Base-by-base conservation (phyloP, 2,113 vertebrate genomes). In the Nothoprocta pentlandii region DNA sequence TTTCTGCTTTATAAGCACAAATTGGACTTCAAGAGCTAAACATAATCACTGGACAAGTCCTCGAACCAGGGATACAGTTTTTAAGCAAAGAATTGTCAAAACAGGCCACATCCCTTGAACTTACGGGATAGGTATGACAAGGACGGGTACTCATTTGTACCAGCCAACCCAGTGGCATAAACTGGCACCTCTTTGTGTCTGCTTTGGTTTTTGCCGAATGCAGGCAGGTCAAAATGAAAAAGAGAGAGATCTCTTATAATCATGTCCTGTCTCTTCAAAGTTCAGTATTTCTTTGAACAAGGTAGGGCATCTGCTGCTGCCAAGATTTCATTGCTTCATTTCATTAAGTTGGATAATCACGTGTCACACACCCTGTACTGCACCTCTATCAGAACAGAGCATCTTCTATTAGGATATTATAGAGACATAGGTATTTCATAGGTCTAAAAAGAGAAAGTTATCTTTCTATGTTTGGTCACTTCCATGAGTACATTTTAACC, bases 1-100 rank as follows among this genome's bases (percentile, higher is more conserved):
- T 95, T 92, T 81, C 68, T 80, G 44, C 53, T 81, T 78, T 86
- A 23, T 64, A 67, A 90, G 63, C 51, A 71, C 15, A 90, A 94
- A 81, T 32, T 61, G 16, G 70, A 49, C 26, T 88, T 95, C 16
- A 79, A 84, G 58, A 39, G 19, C 53, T 87, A 79, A 84, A 73
- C 39, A 68, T 49, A 90, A 74, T 22, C n/a, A 54, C 25, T 68
- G 25, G 10, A 9, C 47, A 93, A 88, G 12, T n/a, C 16, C 7
- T 67, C 3, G 63, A 61, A 25, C 83, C 26, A 75, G 46, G 3
- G 8, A 28, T 83, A 67, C 1, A 80, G 39, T 71, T 67, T 3
- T 88, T 11, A 64, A 34, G 30, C 10, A 73, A 66, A 54, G 54
- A 54, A 41, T 12, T 75, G 46, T 39, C 39, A 80, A 56, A 86